A percentile compares a stretch with the other conserved stretches of the same genome.
Evolutionary conservation across 1,140 invertebrate genomes (phyloP).

Genomic region (Manduca sexta): DNA sequence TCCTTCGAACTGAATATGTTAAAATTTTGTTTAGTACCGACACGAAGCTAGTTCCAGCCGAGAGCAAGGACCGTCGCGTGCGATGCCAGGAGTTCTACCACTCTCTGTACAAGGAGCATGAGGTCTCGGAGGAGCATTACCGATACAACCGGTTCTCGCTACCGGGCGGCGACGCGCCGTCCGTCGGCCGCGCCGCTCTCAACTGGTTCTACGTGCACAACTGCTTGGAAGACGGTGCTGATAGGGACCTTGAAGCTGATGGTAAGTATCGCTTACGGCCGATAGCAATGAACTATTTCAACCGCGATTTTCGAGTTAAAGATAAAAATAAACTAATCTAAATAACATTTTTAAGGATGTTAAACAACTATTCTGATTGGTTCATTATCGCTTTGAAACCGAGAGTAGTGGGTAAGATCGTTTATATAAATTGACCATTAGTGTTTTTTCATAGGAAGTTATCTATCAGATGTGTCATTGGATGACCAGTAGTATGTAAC

Average conservation of each 20-base stretch:
- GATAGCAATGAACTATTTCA: no score
- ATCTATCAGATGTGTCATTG: no score
- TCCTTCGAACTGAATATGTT: no score
- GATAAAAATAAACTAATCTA: no score
- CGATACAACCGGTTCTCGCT: constrained; percentile 41
- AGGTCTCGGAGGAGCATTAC: constrained; percentile 23
- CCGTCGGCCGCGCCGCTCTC: constrained; percentile 27
- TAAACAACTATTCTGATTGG: no score
- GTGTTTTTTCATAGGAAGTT: no score
- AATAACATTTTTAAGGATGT: no score
- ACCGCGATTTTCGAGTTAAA: no score
- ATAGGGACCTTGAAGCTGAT: constrained; percentile 25
- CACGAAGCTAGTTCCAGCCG: neutral
- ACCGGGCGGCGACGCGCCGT: constrained; percentile 17
- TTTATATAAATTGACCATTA: no score
- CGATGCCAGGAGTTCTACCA: constrained; percentile 52
- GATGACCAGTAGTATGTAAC: no score
- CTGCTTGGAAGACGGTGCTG: constrained; percentile 22
- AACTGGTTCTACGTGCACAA: constrained; percentile 43
- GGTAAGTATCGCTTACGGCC: constrained; percentile 21
- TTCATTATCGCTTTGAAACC: no score
- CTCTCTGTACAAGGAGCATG: constrained; percentile 33
- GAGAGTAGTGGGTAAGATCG: no score
- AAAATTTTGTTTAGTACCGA: constrained; percentile 17
- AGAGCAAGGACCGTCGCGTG: constrained; percentile 20